Evolutionary conservation across 64 coral and sea anemone genomes (phyloP), one percentile per base, ranked within the genome.

Genomic region (Exaiptasia diaphana): DNA sequence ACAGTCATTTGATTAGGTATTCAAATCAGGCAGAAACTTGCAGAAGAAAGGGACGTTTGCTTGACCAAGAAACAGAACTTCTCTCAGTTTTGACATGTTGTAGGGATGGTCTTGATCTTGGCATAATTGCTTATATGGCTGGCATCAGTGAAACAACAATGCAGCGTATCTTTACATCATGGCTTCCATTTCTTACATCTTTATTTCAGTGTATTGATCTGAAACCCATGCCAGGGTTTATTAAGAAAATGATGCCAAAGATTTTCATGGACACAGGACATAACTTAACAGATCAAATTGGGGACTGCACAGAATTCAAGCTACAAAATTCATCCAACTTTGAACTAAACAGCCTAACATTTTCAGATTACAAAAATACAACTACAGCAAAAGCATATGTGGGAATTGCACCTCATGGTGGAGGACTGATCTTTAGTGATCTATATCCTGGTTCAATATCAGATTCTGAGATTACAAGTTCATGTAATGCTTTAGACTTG

Each of bases 351-450:
- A 64, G 39, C 11, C 41, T 82, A 29, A 76, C 48, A 42, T 82
- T 90, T 73, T 89, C 68, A 21, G 41, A 78, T 20, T 89, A 89
- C 39, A 89, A 81, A 40, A 89, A 81, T 38, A 82, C 68, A 58
- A 59, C 42, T 21, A 90, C 87, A 64, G 68, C 38, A 35, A 90
- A 90, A 65, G 78, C 53, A 12, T 45, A 41, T 9, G 50, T 85
- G 2, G 78, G 58, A 41, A 76, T 44, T 45, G 41, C 77, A 43
- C 11, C 37, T 13, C 56, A 81, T 11, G n/a, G 13, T 26, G 58
- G 56, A 18, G 58, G 38, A 81, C 27, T 81, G 36, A n/a, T 38
- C 68, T 91, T 79, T 24, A 91, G 73, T 91, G 88, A 85, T 35
- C 40, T 90, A 8, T 74, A 81, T 20, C 68, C 77, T 15, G 78